phyloP scores from a whole-genome alignment of 2,113 vertebrate species.

The Pterophyllum scalare region DNA sequence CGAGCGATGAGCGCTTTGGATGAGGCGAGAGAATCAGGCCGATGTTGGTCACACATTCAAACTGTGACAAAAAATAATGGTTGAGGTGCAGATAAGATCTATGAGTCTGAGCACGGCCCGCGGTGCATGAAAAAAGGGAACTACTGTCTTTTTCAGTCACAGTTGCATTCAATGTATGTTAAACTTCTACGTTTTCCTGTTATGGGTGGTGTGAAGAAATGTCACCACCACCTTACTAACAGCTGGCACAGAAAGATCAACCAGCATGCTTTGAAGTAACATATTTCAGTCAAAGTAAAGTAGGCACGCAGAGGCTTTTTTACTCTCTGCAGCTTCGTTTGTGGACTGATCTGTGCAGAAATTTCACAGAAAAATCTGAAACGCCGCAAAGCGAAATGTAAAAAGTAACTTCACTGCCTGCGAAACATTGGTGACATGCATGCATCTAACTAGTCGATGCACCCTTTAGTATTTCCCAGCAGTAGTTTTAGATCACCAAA shows the following conservation, averaged over 20 bases:
- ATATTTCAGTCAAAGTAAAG: no score
- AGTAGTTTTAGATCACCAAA: no score
- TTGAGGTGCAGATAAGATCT: not conserved
- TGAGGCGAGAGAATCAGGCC: not conserved
- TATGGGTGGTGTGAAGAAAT: no score
- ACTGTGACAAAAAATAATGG: not conserved
- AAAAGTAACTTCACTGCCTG: not conserved
- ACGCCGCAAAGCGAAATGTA: no score
- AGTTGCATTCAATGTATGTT: not conserved
- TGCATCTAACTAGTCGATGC: not conserved
- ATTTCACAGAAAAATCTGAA: not conserved
- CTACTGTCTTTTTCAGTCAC: not conserved
- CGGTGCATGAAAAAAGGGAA: not conserved
- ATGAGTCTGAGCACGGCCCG: no score
- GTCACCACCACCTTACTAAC: no score
- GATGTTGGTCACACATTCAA: constrained; percentile 5
- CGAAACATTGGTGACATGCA: not conserved
- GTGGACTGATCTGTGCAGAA: not conserved
- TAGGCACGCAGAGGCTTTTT: no score
- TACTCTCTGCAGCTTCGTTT: not conserved
- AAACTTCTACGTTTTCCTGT: no score
- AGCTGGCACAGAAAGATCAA: no score
- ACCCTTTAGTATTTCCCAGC: no score
- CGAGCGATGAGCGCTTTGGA: not conserved
- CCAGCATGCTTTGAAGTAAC: no score